Base-by-base conservation (phyloP, 2,113 vertebrate genomes). In the Menidia beryllina region DNA sequence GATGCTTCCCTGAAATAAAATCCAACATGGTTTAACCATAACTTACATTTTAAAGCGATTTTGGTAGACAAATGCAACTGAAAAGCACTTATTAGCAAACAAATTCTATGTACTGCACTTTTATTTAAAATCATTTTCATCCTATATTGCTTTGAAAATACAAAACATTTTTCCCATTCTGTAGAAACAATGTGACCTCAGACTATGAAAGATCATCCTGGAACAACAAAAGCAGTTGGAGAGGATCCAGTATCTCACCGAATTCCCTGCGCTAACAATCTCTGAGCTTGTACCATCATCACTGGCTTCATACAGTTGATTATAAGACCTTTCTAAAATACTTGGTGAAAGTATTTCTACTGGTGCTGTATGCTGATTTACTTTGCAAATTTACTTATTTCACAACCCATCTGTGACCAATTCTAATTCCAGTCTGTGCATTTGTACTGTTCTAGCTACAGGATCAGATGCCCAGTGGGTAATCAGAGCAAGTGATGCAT, bases 401-500 rank as follows among this genome's bases (percentile, higher is more conserved):
- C 82, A 78, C 72, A 36, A 67, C 86, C 89, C 83, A 89, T 90
- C 89, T 92, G 88, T 77, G 86, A 60, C 56, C 65, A 75, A 36
- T 69, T 51, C 58, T 45, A 74, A 77, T 84, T 84, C 83, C 72
- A 81, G 58, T 69, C 83, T n/a, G 23, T 85, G 76, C 77, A n/a
- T 63, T 87, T 51, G 79, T 86, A 56, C 86, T 69, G 70, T 62
- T 60, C 27, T 79, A 70, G 60, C 78, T 75, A 45, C 71, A 72
- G 81, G 81, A 86, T 59, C 49, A 58, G 64, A 83, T 89, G 89
- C 88, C 91, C 86, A 84, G 72, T 74, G 87, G 90, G 84, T 80
- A 88, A 90, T 91, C 81, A 83, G 79, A 89, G 65, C 86, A 69
- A 90, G 87, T 86, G 86, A 91, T 82, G 82, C 91, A 85, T 87